Evolutionary conservation across 2,797 vertebrate genomes (phyloP).

Genomic region (Loris lydekkerianus): DNA sequence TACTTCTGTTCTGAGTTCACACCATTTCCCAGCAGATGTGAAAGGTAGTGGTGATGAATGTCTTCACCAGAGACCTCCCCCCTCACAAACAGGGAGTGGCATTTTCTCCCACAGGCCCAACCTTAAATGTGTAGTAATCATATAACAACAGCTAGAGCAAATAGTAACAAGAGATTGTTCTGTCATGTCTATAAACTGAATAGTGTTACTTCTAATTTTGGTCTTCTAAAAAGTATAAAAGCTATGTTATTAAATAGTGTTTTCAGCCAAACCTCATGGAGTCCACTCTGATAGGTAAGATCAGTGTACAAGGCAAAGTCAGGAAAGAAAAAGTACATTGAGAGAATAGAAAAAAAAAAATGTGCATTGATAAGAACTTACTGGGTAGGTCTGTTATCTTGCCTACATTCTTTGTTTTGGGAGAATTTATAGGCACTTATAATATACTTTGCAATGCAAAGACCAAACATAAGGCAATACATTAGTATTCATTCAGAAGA

Average conservation of each 20-base stretch:
- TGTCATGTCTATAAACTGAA: conserved; percentile 47
- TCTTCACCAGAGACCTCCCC: neutral
- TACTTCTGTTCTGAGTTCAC: neutral
- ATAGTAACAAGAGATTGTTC: conserved; percentile 46
- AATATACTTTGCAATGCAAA: neutral
- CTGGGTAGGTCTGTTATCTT: conserved; percentile 48
- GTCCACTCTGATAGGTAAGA: neutral
- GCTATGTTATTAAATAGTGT: neutral
- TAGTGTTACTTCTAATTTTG: conserved; percentile 11
- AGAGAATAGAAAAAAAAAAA: neutral
- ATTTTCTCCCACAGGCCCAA: neutral
- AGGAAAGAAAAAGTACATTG: neutral
- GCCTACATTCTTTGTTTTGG: conserved; percentile 48
- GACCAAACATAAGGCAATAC: neutral
- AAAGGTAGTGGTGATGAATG: conserved; percentile 1
- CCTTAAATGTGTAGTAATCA: conserved; percentile 43
- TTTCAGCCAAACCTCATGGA: neutral
- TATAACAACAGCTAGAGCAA: neutral
- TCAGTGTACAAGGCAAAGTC: neutral
- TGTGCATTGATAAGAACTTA: neutral
- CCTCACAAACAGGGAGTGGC: neutral
- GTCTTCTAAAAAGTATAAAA: neutral
- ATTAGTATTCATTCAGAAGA: conserved; percentile 29
- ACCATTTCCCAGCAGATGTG: neutral
- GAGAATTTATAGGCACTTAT: conserved; percentile 53